A percentile compares a stretch with the other conserved stretches of the same genome.
phyloP scores from a whole-genome alignment of 1,140 invertebrate genomes.

The Hylyphantes graminicola region DNA sequence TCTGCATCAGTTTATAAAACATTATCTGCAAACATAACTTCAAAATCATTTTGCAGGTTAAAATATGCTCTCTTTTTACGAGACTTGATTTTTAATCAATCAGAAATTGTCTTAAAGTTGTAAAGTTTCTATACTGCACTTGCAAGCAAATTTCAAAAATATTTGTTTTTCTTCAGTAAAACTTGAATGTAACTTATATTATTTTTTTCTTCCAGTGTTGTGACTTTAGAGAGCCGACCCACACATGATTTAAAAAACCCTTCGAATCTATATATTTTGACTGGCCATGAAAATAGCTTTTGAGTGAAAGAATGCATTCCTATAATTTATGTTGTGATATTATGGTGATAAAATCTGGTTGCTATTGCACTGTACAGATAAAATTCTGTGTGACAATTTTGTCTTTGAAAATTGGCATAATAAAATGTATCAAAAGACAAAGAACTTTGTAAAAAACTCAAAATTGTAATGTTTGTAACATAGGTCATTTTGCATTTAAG shows the following conservation, averaged over 20 bases:
- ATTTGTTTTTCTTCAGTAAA: no score
- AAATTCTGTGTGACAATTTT: neutral
- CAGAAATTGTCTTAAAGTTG: neutral
- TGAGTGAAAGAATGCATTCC: constrained; percentile 39
- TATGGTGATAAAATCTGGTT: constrained; percentile 21
- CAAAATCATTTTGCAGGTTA: no score
- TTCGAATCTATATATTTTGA: constrained; percentile 94
- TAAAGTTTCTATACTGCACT: no score
- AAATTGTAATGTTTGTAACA: constrained; percentile 5
- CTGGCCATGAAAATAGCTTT: constrained; percentile 84
- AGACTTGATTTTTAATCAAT: neutral
- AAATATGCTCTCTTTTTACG: no score
- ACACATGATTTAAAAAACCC: constrained; percentile 81
- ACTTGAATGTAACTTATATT: neutral
- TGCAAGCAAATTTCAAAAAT: no score
- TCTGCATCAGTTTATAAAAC: no score
- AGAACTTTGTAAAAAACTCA: neutral
- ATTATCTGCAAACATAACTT: no score
- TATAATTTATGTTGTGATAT: constrained; percentile 44
- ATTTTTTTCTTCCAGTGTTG: constrained; percentile 68
- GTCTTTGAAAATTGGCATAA: neutral
- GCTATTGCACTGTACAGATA: constrained; percentile 11
- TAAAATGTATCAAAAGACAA: constrained; percentile 7
- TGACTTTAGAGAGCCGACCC: constrained; percentile 91
- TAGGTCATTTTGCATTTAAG: constrained; percentile 3